Percentiles rank a stretch among this genome's conserved stretches.
These are phyloP conservation scores for Mimas tiliae DNA, from an alignment of 2,888 invertebrate species.

Conservation along the genomic window DNA sequence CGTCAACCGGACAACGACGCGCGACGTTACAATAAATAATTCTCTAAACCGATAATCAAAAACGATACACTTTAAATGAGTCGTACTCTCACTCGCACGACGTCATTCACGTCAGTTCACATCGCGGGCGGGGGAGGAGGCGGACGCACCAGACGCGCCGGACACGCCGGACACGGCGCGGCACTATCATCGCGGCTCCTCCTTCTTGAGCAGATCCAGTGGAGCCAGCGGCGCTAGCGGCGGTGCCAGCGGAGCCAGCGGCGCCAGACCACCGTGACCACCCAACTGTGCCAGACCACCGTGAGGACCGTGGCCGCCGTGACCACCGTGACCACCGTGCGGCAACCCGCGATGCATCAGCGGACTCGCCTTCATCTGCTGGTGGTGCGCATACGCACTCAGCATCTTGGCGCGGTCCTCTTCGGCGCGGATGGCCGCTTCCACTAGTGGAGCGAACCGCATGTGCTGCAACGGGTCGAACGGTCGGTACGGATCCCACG, in stretches of 20 bases:
- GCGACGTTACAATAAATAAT: conserved; percentile 76
- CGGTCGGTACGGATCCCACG: conserved; percentile 88
- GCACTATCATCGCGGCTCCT: conserved; percentile 84
- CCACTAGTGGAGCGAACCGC: conserved; percentile 91
- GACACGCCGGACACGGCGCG: conserved; percentile 41
- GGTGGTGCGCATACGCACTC: conserved; percentile 87
- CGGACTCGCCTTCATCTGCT: conserved; percentile 80
- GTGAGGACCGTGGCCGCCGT: conserved; percentile 52
- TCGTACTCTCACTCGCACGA: conserved; percentile 63
- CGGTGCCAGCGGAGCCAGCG: conserved; percentile 56
- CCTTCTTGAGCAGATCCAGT: conserved; percentile 86
- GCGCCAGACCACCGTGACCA: conserved; percentile 75
- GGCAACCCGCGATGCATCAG: conserved; percentile 77
- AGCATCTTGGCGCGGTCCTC: conserved; percentile 92
- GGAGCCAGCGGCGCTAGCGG: conserved; percentile 72
- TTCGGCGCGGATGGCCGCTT: conserved; percentile 90
- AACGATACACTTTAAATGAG: conserved; percentile 50
- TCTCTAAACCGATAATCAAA: conserved; percentile 77
- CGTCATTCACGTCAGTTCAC: conserved; percentile 48
- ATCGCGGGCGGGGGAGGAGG: conserved; percentile 42
- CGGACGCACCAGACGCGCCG: too few relatives aligned
- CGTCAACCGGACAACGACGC: neutral
- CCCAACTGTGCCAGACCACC: conserved; percentile 69
- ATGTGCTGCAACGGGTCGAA: conserved; percentile 88
- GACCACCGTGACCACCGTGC: conserved; percentile 72